Evolutionary conservation across 2,797 vertebrate species (phyloP).

Genomic region (Pseudomugil gertrudae): DNA sequence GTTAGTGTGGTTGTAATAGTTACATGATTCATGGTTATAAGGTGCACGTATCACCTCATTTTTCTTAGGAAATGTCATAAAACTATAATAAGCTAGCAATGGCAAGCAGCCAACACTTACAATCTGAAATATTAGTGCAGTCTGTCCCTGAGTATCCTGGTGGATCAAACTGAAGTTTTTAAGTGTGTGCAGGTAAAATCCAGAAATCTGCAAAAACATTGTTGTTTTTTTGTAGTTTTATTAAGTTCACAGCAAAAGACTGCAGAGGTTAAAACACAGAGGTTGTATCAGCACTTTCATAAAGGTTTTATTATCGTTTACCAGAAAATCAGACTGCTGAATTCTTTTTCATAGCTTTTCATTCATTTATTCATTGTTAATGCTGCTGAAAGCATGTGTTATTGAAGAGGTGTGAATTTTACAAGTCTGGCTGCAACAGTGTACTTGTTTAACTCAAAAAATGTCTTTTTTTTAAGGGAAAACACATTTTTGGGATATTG

Average conservation of each 20-base stretch:
- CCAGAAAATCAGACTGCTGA: background rate
- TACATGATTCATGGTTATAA: background rate
- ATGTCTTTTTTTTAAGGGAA: too few species aligned
- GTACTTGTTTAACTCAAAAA: background rate
- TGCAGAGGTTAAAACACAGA: background rate
- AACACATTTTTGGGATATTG: too few species aligned
- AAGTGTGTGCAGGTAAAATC: background rate
- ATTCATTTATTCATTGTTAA: background rate
- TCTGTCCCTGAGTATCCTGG: background rate
- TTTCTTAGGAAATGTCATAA: background rate
- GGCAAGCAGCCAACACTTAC: background rate
- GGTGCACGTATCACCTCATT: background rate
- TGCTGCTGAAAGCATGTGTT: background rate
- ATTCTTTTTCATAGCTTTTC: background rate
- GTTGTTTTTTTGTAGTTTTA: background rate
- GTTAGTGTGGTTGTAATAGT: background rate
- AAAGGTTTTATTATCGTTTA: background rate
- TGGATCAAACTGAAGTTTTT: background rate
- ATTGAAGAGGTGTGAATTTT: background rate
- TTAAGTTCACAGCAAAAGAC: background rate
- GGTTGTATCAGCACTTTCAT: background rate
- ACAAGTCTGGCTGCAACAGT: background rate
- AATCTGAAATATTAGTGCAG: background rate
- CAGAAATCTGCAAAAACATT: background rate
- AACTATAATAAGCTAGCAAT: background rate